These are phyloP conservation scores for Eupeodes corollae DNA, from an alignment of 1,140 invertebrate genomes.

Conservation along the genomic window DNA sequence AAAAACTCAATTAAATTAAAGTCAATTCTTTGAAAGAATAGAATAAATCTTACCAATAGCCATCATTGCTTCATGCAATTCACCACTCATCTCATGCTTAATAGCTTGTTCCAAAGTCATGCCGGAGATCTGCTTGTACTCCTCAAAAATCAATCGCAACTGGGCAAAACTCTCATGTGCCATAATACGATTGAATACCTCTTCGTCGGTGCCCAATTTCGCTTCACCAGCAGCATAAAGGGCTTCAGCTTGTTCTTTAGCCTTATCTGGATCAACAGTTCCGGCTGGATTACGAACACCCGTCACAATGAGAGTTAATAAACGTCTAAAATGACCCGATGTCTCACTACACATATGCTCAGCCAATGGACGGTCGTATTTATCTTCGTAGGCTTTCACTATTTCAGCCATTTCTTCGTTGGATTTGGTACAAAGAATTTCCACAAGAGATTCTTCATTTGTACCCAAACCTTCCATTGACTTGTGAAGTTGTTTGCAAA, in stretches of 20 bases:
- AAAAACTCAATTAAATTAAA: conserved; percentile 10
- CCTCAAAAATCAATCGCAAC: conserved; percentile 52
- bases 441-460: conserved; percentile 49
- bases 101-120: conserved; percentile 56
- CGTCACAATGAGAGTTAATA: conserved; percentile 54
- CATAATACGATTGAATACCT: conserved; percentile 57
- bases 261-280: conserved; percentile 40
- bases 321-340: conserved; percentile 61
- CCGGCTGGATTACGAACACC: conserved; percentile 41
- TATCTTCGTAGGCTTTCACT: conserved; percentile 50
- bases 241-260: conserved; percentile 44
- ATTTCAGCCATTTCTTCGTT: conserved; percentile 55
- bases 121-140: conserved; percentile 54
- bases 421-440: conserved; percentile 58
- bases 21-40: neutral
- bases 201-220: conserved; percentile 56
- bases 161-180: conserved; percentile 56
- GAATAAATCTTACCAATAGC: conserved; percentile 42
- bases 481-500: conserved; percentile 56
- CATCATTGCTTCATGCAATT: conserved; percentile 49
- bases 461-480: conserved; percentile 56
- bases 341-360: conserved; percentile 68
- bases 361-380: conserved; percentile 60
- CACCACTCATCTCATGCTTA: conserved; percentile 50
- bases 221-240: conserved; percentile 51